phyloP scores from a whole-genome alignment of 1,140 invertebrate species.

The Octopus bimaculoides region DNA sequence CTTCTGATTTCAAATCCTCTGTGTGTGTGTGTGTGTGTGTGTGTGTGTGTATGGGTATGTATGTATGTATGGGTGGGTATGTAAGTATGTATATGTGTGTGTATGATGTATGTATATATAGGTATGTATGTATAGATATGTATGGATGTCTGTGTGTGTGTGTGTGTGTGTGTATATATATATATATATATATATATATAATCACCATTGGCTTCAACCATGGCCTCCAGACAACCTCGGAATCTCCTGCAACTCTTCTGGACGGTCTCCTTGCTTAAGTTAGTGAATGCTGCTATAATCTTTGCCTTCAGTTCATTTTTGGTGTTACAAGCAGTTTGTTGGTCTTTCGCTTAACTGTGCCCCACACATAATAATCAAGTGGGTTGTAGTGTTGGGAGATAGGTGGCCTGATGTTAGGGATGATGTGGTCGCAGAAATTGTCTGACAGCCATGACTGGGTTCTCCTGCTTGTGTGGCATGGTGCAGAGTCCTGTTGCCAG shows the following conservation, averaged over 20 bases:
- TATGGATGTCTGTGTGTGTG: background rate
- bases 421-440: too few species aligned
- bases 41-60: background rate
- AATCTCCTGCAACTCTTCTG: background rate
- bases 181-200: slow-evolving; percentile 4
- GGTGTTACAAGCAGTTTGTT: too few species aligned
- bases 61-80: background rate
- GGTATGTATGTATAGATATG: background rate
- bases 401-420: too few species aligned
- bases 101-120: background rate
- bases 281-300: background rate
- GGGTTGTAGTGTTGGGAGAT: too few species aligned
- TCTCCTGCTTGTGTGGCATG: too few species aligned
- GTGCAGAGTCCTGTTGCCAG: too few species aligned
- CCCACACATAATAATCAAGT: too few species aligned
- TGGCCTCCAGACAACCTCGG: background rate
- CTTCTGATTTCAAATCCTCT: too few species aligned
- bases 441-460: too few species aligned
- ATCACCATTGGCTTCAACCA: background rate
- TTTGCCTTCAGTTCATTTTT: background rate
- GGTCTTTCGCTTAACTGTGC: too few species aligned
- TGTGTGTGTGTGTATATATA: background rate
- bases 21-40: background rate
- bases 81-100: background rate
- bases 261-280: too few species aligned